phyloP scores from a whole-genome alignment of 30 jellyfish, hydroid and myxozoan genomes.

The Morbakka virulenta region DNA sequence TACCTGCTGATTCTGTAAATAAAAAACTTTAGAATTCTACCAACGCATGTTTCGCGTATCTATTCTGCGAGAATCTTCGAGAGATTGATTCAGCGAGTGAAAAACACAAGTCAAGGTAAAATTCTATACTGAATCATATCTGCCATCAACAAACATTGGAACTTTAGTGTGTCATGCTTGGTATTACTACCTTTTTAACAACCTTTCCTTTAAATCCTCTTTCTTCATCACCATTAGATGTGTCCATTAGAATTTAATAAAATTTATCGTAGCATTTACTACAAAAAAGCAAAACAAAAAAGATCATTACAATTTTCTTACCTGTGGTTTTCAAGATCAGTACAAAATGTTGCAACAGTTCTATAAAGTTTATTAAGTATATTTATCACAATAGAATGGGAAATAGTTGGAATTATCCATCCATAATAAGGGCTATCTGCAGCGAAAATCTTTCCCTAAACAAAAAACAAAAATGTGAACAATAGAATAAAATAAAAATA shows the following conservation, averaged over 20 bases:
- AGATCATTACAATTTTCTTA: slow-evolving; percentile 2
- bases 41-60: too few species aligned
- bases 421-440: slow-evolving; percentile 93
- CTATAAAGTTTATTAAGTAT: slow-evolving; percentile 73
- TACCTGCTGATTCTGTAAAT: too few species aligned
- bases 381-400: slow-evolving; percentile 84
- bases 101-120: too few species aligned
- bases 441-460: slow-evolving; percentile 85
- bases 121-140: too few species aligned
- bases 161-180: background rate
- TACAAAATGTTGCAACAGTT: slow-evolving; percentile 73
- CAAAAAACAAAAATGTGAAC: background rate
- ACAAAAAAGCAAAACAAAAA: background rate
- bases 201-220: too few species aligned
- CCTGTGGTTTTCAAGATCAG: slow-evolving; percentile 93
- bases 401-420: slow-evolving; percentile 94
- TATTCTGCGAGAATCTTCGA: too few species aligned
- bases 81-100: too few species aligned
- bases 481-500: too few species aligned
- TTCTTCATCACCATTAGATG: too few species aligned
- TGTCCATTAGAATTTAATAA: too few species aligned
- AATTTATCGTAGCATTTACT: background rate
- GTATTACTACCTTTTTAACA: background rate
- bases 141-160: too few species aligned
- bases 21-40: too few species aligned